Evolutionary conservation across 2,797 vertebrate species (phyloP), one percentile per base, ranked within the genome.

Genomic region (Oryzias dopingdopingensis): DNA sequence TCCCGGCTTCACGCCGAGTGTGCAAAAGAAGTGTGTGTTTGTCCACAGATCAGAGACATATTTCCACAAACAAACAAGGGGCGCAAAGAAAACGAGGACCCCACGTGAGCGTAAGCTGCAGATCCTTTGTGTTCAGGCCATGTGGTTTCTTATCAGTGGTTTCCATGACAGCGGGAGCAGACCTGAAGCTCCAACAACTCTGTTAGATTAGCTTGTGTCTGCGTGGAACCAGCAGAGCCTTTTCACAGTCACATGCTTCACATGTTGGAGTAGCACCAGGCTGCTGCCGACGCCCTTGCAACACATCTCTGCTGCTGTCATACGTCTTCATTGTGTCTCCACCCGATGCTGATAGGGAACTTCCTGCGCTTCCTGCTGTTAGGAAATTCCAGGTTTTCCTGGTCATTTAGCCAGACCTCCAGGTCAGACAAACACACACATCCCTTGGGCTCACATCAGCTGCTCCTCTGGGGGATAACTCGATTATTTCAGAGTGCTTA

Each of bases 351-450:
- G 85, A 85, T 70, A 67, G 62, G 52, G 62, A 55, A 81, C 84
- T 87, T 89, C 84, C 84, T 82, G 65, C 52, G 26, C 55, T 85
- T 84, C 76, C 81, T 69, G 77, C 58, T 18, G 6, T 14, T 13
- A 70, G 83, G 84, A 88, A 88, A 84, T 77, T 64, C 74, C 85
- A 73, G 29, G 17, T 60, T 75, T 75, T 59, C 68, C 72, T 62
- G 56, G 65, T 79, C 45, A 71, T 60, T 15, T 47, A n/a, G 14
- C 56, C 3, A 41, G 54, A 22, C 40, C 42, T 37, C 32, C 32
- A 37, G 16, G 41, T 56, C 23, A 59, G 14, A 23, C 16, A 49
- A n/a, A 17, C 45, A 20, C 23, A 42, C 7, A 40, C 50, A 69
- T 29, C 26, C 26, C 26, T 4, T 29, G 6, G 26, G 26, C 32